phyloP scores from a whole-genome alignment of 1,140 invertebrate species.

The Colletes latitarsis region DNA sequence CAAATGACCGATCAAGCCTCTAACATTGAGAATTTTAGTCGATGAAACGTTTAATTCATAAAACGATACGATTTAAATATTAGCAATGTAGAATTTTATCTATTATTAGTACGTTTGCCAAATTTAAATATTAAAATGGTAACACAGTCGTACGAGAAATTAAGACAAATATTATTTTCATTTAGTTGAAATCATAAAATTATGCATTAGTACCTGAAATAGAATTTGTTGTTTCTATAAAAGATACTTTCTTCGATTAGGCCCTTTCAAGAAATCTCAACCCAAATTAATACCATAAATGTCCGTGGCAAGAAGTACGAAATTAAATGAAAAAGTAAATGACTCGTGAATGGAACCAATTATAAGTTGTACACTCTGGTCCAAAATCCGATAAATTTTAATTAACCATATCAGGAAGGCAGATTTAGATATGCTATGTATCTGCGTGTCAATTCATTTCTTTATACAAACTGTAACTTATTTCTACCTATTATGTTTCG shows the following conservation, averaged over 20 bases:
- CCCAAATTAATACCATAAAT: neutral
- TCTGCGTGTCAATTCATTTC: slow-evolving; percentile 61
- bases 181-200: slow-evolving; percentile 18
- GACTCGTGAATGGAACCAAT: neutral
- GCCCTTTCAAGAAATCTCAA: neutral
- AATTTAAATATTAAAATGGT: slow-evolving; percentile 16
- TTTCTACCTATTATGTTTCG: slow-evolving; percentile 44
- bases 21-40: slow-evolving; percentile 9
- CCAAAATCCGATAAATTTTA: slow-evolving; percentile 45
- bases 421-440: slow-evolving; percentile 67
- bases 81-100: neutral
- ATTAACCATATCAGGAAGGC: slow-evolving; percentile 57
- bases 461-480: slow-evolving; percentile 64
- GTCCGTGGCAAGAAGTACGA: neutral
- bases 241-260: neutral
- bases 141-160: neutral
- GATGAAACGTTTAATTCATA: slow-evolving; percentile 13
- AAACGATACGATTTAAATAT: neutral
- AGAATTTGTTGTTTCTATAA: slow-evolving; percentile 3
- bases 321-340: slow-evolving; percentile 1
- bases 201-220: neutral
- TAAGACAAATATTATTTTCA: neutral
- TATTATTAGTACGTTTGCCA: neutral
- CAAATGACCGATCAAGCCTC: neutral
- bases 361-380: slow-evolving; percentile 48